Conservation (phyloP, 2,888 invertebrate species). For the Stenolophus ochropezus region DNA sequence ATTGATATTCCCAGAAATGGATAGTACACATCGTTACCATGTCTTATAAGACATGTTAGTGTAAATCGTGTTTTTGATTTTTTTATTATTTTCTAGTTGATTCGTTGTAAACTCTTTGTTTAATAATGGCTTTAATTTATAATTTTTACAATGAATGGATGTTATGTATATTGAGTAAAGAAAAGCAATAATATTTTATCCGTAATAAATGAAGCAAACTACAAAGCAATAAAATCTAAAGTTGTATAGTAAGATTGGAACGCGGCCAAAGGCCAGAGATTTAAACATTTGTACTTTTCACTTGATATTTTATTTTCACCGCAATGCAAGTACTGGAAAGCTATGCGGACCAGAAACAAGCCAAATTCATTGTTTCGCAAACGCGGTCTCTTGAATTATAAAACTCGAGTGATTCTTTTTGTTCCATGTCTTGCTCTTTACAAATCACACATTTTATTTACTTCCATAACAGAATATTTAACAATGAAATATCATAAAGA, state of each 20-base stretch:
- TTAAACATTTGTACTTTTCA: conserved; percentile 46
- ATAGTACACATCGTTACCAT: too few relatives aligned
- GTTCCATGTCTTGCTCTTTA: background rate
- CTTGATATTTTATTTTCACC: conserved; percentile 35
- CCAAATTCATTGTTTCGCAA: conserved; percentile 18
- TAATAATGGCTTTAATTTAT: too few relatives aligned
- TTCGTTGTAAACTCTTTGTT: too few relatives aligned
- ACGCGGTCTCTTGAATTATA: background rate
- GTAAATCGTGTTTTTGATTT: too few relatives aligned
- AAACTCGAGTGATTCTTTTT: background rate
- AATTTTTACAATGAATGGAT: background rate
- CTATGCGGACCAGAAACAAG: conserved; percentile 25
- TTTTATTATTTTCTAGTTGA: too few relatives aligned
- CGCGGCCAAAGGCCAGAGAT: conserved; percentile 37
- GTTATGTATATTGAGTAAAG: background rate
- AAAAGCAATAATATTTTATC: conserved; percentile 21
- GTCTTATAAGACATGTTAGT: too few relatives aligned
- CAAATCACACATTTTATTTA: background rate
- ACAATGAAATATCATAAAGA: too few relatives aligned
- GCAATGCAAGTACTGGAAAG: conserved; percentile 15
- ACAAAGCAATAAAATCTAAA: conserved; percentile 32
- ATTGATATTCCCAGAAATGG: too few relatives aligned
- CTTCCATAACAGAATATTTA: background rate
- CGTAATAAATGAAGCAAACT: conserved; percentile 15
- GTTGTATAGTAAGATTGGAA: conserved; percentile 31